These are phyloP conservation scores for Drosophila mojavensis DNA, from an alignment of 1,140 invertebrate species.

Conservation along the genomic window DNA sequence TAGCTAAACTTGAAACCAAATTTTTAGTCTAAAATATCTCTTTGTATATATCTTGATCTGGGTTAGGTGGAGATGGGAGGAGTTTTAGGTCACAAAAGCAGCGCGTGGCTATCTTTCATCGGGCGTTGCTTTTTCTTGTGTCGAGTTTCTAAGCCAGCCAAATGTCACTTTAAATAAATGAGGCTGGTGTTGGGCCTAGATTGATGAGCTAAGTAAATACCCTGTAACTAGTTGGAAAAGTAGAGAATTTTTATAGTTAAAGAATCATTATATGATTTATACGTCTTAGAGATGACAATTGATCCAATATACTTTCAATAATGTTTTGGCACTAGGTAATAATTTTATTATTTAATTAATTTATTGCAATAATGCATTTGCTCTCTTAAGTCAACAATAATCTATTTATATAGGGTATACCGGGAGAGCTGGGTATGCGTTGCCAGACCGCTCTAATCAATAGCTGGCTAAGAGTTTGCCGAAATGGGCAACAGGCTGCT, in stretches of 20 bases:
- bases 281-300: too few relatives aligned
- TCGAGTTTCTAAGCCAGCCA: background rate
- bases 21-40: too few relatives aligned
- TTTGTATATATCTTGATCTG: background rate
- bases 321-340: too few relatives aligned
- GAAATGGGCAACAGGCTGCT: conserved; percentile 5
- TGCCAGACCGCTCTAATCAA: conserved; percentile 15
- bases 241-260: background rate
- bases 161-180: conserved; percentile 7
- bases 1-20: too few relatives aligned
- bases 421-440: background rate
- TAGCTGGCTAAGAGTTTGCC: conserved; percentile 12
- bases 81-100: background rate
- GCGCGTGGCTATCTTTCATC: too few relatives aligned
- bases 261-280: background rate
- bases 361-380: too few relatives aligned
- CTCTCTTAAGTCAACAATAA: too few relatives aligned
- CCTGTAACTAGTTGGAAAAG: background rate
- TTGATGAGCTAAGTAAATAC: background rate
- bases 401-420: background rate
- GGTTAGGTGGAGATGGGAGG: too few relatives aligned
- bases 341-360: too few relatives aligned
- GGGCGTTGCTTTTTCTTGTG: too few relatives aligned
- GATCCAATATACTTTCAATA: too few relatives aligned
- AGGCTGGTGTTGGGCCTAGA: background rate